A percentile compares a stretch with the other conserved stretches of the same genome.
Evolutionary conservation across 2,888 invertebrate genomes (phyloP).

Genomic region (Catocala sponsa): DNA sequence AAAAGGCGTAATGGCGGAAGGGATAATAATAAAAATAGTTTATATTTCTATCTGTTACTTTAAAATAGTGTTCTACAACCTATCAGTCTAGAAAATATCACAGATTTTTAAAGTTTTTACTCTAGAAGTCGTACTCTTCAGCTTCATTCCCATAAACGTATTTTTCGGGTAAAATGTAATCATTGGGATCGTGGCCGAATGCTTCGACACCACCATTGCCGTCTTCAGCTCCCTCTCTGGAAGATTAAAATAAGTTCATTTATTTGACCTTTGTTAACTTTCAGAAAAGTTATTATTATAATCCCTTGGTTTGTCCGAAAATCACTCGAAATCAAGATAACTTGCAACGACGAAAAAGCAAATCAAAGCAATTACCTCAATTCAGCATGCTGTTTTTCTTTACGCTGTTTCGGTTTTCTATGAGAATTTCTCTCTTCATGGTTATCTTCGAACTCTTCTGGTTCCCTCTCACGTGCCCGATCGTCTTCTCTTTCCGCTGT

Average conservation of each 20-base stretch:
- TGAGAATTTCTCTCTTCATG: slow-evolving; percentile 46
- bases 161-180: slow-evolving; percentile 78
- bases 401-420: slow-evolving; percentile 42
- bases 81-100: slow-evolving; percentile 48
- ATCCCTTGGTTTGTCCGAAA: no score
- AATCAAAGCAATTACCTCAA: slow-evolving; percentile 54
- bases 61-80: slow-evolving; percentile 26
- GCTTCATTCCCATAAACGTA: slow-evolving; percentile 78
- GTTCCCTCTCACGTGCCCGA: slow-evolving; percentile 47
- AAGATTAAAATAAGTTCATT: slow-evolving; percentile 18
- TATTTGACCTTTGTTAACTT: no score
- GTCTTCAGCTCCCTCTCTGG: slow-evolving; percentile 73
- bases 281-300: no score
- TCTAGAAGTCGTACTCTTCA: slow-evolving; percentile 75
- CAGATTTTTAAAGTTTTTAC: slow-evolving; percentile 14
- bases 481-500: slow-evolving; percentile 54
- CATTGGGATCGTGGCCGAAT: slow-evolving; percentile 76
- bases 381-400: slow-evolving; percentile 67
- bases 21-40: no score
- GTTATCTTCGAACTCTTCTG: slow-evolving; percentile 48
- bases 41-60: no score
- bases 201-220: slow-evolving; percentile 82
- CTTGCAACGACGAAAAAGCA: no score
- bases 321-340: no score
- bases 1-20: no score